phyloP scores from a whole-genome alignment of 2,888 invertebrate species.

The Eueremaeus valkanovi region DNA sequence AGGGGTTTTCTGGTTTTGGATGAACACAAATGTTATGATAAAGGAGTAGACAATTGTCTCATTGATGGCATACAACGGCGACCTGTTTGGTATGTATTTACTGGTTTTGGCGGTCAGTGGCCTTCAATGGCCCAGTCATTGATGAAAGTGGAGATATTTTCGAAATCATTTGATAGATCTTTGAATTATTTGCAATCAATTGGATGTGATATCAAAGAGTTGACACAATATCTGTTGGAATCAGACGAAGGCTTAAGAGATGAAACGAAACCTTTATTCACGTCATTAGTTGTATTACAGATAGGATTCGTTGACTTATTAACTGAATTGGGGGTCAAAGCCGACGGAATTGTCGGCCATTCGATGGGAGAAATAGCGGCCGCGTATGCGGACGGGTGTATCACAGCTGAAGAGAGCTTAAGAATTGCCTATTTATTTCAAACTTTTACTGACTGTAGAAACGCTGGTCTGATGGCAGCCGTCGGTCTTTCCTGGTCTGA shows the following conservation, averaged over 20 bases:
- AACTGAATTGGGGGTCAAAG: not conserved
- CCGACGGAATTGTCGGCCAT: slow-evolving; percentile 35
- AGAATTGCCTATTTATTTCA: not conserved
- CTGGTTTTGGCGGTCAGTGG: slow-evolving; percentile 59
- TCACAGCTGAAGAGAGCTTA: slow-evolving; percentile 16
- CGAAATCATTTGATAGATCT: slow-evolving; percentile 18
- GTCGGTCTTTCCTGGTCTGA: slow-evolving; percentile 9
- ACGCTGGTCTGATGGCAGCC: slow-evolving; percentile 20
- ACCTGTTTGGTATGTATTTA: slow-evolving; percentile 90
- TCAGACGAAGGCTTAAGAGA: slow-evolving; percentile 51
- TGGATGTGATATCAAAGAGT: not conserved
- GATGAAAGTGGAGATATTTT: slow-evolving; percentile 14
- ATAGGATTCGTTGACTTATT: slow-evolving; percentile 30
- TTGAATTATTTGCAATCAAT: slow-evolving; percentile 23
- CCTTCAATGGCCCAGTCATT: slow-evolving; percentile 1
- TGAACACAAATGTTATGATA: not conserved
- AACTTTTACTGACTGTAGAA: not conserved
- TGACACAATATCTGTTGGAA: slow-evolving; percentile 97
- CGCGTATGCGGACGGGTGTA: no score
- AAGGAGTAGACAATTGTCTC: not conserved
- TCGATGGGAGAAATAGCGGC: slow-evolving; percentile 31
- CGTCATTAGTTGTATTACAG: slow-evolving; percentile 29
- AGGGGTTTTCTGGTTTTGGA: slow-evolving; percentile 61
- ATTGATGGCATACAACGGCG: slow-evolving; percentile 55
- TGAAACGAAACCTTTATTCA: not conserved